Conservation (phyloP, 2,113 vertebrate species). For the Phodopus roborovskii region DNA sequence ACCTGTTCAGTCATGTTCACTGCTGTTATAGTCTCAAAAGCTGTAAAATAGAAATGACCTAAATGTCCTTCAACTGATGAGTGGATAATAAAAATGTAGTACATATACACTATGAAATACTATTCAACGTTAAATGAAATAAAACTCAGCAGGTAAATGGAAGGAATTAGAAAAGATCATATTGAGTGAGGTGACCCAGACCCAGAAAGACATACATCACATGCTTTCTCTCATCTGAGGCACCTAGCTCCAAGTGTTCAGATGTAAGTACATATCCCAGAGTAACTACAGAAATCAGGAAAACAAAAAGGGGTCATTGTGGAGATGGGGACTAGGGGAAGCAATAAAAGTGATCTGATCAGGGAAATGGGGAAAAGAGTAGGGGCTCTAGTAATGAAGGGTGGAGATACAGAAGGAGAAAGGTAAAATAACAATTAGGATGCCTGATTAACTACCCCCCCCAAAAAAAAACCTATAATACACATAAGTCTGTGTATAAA, state of each 20-base stretch:
- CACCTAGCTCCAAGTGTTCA: too few species aligned
- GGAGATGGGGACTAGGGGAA: background rate
- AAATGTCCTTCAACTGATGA: background rate
- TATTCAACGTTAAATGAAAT: background rate
- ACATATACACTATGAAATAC: background rate
- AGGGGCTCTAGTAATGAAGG: background rate
- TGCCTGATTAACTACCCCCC: background rate
- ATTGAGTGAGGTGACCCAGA: too few species aligned
- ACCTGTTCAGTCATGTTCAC: background rate
- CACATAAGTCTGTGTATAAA: background rate
- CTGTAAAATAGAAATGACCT: background rate
- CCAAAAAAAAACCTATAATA: background rate
- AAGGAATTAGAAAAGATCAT: background rate
- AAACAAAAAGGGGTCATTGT: background rate
- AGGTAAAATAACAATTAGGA: background rate
- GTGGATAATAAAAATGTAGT: background rate
- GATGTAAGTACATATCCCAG: too few species aligned
- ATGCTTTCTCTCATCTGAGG: too few species aligned
- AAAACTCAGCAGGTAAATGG: background rate
- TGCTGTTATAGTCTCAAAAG: background rate
- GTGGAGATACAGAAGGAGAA: background rate
- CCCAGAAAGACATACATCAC: too few species aligned
- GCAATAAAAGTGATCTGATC: background rate
- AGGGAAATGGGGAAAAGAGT: background rate
- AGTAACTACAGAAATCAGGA: background rate